Evolutionary conservation across 1,140 invertebrate genomes (phyloP).

Genomic region (Aricia agestis): DNA sequence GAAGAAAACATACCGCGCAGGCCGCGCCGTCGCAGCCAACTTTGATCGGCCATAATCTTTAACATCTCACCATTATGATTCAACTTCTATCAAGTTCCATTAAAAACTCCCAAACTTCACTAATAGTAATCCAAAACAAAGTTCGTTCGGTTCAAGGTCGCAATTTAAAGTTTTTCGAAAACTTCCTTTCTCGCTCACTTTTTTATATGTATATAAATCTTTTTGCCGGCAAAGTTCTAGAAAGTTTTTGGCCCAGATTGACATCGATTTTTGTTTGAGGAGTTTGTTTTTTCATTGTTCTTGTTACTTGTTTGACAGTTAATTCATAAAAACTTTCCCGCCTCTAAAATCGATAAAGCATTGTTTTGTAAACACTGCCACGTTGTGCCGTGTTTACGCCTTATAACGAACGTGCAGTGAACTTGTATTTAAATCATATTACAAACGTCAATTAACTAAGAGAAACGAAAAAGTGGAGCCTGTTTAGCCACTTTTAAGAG

Average conservation of each 20-base stretch:
- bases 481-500: too few relatives aligned
- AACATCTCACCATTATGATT: slow-evolving; percentile 17
- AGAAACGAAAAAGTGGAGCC: too few relatives aligned
- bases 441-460: too few relatives aligned
- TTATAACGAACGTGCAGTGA: slow-evolving; percentile 25
- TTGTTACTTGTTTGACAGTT: slow-evolving; percentile 76
- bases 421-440: neutral
- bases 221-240: slow-evolving; percentile 71
- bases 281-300: slow-evolving; percentile 77
- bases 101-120: slow-evolving; percentile 73
- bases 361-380: slow-evolving; percentile 36
- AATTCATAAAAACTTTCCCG: slow-evolving; percentile 75
- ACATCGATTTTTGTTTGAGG: slow-evolving; percentile 76
- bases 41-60: slow-evolving; percentile 16
- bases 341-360: slow-evolving; percentile 64
- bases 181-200: slow-evolving; percentile 69
- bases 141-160: slow-evolving; percentile 75
- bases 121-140: slow-evolving; percentile 76
- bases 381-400: slow-evolving; percentile 47
- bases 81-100: slow-evolving; percentile 62
- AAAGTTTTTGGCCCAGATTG: slow-evolving; percentile 76
- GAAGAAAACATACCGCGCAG: neutral
- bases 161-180: slow-evolving; percentile 78
- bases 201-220: slow-evolving; percentile 77
- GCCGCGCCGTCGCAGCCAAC: neutral